These are phyloP conservation scores for Perithous albicinctus DNA, from an alignment of 2,888 invertebrate species.

Conservation along the genomic window DNA sequence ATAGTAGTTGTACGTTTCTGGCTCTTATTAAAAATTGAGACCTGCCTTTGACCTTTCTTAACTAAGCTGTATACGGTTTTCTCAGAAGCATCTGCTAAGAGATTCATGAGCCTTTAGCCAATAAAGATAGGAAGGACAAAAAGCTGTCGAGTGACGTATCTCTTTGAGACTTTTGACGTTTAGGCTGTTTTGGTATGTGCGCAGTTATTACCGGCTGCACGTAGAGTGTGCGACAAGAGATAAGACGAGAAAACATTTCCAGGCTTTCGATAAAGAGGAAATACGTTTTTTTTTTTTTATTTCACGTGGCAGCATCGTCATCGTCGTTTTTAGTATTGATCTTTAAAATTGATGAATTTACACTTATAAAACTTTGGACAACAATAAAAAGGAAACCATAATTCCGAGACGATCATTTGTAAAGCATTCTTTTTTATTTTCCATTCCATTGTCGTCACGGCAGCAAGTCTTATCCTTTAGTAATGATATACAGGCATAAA, in stretches of 20 bases:
- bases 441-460: no score
- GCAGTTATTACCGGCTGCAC: not conserved
- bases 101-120: not conserved
- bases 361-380: no score
- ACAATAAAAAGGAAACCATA: no score
- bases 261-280: not conserved
- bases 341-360: no score
- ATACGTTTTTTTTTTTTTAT: not conserved
- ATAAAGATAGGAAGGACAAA: constrained; percentile 3
- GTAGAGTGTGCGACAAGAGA: constrained; percentile 4
- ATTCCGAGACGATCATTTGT: no score
- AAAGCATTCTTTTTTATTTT: no score
- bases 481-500: no score
- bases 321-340: no score
- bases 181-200: not conserved
- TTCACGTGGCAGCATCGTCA: not conserved
- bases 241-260: constrained; percentile 12
- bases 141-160: not conserved
- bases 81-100: not conserved
- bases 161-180: not conserved
- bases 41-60: not conserved
- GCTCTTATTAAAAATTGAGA: not conserved
- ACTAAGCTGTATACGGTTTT: not conserved
- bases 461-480: no score
- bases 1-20: constrained; percentile 77